Evolutionary conservation across 2,888 invertebrate species (phyloP).

Genomic region (Myopa tessellatipennis): DNA sequence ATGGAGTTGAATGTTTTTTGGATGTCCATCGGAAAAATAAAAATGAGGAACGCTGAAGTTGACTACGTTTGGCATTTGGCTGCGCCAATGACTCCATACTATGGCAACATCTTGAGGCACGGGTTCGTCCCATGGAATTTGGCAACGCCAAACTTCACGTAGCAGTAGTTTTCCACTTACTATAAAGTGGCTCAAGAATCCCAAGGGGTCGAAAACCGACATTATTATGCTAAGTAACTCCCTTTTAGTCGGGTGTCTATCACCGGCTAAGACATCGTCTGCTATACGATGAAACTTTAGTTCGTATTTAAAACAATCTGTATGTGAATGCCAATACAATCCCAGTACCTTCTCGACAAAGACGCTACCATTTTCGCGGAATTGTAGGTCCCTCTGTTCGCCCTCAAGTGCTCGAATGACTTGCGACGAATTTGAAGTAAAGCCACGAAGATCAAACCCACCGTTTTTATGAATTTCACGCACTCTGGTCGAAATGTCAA

Average conservation of each 20-base stretch:
- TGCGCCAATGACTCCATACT: not conserved
- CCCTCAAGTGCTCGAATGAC: too few species aligned
- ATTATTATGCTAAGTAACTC: not conserved
- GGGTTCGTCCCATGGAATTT: not conserved
- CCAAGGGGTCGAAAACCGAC: not conserved
- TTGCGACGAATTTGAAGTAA: too few species aligned
- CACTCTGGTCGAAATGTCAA: not conserved
- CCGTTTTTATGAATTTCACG: not conserved
- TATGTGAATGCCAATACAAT: constrained; percentile 10
- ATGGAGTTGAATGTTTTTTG: not conserved
- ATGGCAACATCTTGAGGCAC: not conserved
- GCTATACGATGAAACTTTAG: not conserved
- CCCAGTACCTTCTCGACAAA: constrained; percentile 21
- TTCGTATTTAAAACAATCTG: constrained; percentile 6
- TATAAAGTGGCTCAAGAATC: not conserved
- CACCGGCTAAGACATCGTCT: not conserved
- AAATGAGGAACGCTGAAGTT: constrained; percentile 3
- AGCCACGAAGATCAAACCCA: too few species aligned
- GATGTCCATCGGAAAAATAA: not conserved
- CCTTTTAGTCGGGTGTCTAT: not conserved
- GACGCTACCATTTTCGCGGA: not conserved
- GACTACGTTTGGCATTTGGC: not conserved
- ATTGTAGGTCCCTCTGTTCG: not conserved
- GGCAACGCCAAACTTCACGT: not conserved
- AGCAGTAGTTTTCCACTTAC: not conserved